Percentiles rank a stretch among this genome's conserved stretches.
These are phyloP conservation scores for Hozukius guyotensis DNA, from an alignment of 2,797 vertebrate species.

Conservation along the genomic window DNA sequence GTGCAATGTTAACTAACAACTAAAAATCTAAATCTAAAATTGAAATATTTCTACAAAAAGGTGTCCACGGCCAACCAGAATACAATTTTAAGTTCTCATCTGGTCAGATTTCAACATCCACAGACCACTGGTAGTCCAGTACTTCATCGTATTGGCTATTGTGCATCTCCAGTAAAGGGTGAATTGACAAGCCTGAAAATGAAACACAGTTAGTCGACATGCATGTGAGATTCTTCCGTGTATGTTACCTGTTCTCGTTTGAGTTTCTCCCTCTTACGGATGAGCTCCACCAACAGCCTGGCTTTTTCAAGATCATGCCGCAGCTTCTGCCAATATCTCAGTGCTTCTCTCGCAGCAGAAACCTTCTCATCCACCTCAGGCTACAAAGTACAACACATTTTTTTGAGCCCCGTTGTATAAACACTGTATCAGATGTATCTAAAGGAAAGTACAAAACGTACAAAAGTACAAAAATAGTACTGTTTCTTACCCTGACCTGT, in stretches of 20 bases:
- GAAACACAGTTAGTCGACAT: background rate
- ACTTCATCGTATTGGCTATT: too few relatives aligned
- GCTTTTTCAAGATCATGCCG: constrained; percentile 96
- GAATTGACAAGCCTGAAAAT: background rate
- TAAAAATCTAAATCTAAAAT: background rate
- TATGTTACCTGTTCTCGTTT: constrained; percentile 89
- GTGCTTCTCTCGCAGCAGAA: constrained; percentile 91
- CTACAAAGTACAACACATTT: constrained; percentile 57
- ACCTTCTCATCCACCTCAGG: constrained; percentile 90
- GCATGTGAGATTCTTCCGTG: background rate
- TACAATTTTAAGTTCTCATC: background rate
- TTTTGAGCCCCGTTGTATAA: background rate
- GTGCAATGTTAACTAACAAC: background rate
- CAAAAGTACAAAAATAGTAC: background rate
- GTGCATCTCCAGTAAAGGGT: background rate
- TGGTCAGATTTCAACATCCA: background rate
- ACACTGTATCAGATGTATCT: background rate
- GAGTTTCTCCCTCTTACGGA: constrained; percentile 85
- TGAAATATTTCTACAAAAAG: background rate
- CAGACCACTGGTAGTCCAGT: background rate
- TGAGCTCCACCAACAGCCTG: constrained; percentile 94
- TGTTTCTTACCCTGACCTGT: constrained; percentile 82
- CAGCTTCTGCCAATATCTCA: constrained; percentile 98
- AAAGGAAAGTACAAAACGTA: too few relatives aligned
- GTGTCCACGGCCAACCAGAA: background rate